These are phyloP conservation scores for Thaumatotibia leucotreta DNA, from an alignment of 1,140 invertebrate species.

Conservation along the genomic window DNA sequence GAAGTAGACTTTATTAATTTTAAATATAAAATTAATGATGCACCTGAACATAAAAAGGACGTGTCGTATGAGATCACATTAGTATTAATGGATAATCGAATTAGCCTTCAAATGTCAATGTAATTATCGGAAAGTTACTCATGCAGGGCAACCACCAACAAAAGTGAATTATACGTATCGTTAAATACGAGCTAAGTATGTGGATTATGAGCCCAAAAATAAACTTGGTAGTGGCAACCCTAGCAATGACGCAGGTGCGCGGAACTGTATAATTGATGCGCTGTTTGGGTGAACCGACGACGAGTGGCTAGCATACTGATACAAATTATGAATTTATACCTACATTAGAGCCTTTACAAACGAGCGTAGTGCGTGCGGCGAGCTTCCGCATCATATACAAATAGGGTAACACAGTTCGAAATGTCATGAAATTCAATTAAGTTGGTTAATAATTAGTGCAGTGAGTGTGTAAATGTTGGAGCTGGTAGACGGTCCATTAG, in stretches of 20 bases:
- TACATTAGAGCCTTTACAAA: not conserved
- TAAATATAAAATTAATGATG: too few species aligned
- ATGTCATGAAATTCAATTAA: not conserved
- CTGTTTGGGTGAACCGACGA: not conserved
- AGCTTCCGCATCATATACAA: not conserved
- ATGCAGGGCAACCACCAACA: not conserved
- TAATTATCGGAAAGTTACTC: not conserved
- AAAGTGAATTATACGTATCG: not conserved
- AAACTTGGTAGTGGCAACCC: not conserved
- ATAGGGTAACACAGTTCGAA: not conserved
- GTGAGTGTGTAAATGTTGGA: not conserved
- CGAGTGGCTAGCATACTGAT: not conserved
- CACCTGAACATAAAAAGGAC: not conserved
- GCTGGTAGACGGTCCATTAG: not conserved
- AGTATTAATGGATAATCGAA: not conserved
- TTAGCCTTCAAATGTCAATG: not conserved
- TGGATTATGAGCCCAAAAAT: not conserved
- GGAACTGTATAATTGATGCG: not conserved
- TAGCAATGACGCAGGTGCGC: not conserved
- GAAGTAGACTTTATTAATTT: too few species aligned
- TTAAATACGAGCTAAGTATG: not conserved
- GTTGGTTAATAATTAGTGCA: not conserved
- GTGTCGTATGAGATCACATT: not conserved
- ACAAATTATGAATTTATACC: not conserved
- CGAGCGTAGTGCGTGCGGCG: not conserved